Evolutionary conservation across 2,888 invertebrate genomes (phyloP), one percentile per base, ranked within the genome.

Genomic region (Idaea dimidiata): DNA sequence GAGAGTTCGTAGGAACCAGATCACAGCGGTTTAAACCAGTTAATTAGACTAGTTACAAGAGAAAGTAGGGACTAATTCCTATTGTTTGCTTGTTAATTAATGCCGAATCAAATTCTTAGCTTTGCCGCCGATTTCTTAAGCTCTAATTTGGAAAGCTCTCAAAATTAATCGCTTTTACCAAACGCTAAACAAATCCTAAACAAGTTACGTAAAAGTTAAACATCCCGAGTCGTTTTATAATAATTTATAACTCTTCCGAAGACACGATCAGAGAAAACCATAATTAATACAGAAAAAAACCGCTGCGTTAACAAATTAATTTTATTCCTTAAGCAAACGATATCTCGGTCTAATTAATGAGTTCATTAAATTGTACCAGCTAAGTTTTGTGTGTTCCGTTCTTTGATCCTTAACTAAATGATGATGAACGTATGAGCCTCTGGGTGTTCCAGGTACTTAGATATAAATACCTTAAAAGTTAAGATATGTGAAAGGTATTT

Each of bases 1-100:
- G 80, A 75, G 68, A 67, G 77, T 86, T 84, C 85, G 78, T 77
- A 76, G 77, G 74, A 79, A 80, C 78, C 74, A 73, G 79, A 80
- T 78, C 76, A 74, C 66, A 63, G 62, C 59, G 61, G 62, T 64
- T 62, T 72, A 66, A 72, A 72, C 73, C 65, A 66, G 65, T 59
- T 75, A 67, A 66, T 58, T 62, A 67, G 72, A 43, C 43, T 43
- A 14, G 71, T 71, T 69, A 67, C 67, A 69, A 72, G 63, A 67
- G 70, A 75, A 75, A 75, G 71, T 68, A 67, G 65, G 66, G 60
- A 70, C 67, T 67, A 61, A 65, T 68, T 68, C 63, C 54, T 54
- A 62, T 63, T 68, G 66, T 63, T 64, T 58, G 61, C 66, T 64
- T 65, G 67, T 66, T 58, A 64, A 61, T 65, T 65, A 33, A 59